A percentile compares a stretch with the other conserved stretches of the same genome.
phyloP scores from a whole-genome alignment of 2,797 vertebrate species.

The Rhincodon typus region DNA sequence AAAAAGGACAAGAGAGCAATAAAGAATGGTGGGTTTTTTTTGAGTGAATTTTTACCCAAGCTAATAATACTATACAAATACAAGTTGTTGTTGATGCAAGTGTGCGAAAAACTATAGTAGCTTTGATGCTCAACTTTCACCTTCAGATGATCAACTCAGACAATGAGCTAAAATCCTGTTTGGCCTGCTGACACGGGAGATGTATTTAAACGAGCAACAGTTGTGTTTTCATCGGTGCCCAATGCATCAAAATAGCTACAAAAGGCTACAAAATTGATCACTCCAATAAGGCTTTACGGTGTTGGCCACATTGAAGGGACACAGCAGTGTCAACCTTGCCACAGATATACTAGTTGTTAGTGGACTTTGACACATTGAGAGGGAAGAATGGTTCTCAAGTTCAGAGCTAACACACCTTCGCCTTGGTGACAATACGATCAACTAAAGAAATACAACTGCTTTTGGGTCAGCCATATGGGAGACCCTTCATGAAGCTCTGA shows the following conservation, averaged over 20 bases:
- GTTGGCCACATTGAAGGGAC: background rate
- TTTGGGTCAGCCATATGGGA: background rate
- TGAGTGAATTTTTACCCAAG: background rate
- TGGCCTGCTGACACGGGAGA: background rate
- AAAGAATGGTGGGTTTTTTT: too few species aligned
- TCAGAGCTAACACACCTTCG: background rate
- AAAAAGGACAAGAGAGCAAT: too few species aligned
- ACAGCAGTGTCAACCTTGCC: background rate
- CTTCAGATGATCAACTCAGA: background rate
- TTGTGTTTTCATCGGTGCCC: too few species aligned
- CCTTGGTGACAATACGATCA: background rate
- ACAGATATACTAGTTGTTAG: background rate
- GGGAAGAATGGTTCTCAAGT: background rate
- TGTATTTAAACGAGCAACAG: background rate
- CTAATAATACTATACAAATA: background rate
- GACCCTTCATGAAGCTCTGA: background rate
- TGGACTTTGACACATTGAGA: background rate
- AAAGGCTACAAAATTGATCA: background rate
- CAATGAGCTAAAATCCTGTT: background rate
- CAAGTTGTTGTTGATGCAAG: too few species aligned
- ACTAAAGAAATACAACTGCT: background rate
- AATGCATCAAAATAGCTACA: background rate
- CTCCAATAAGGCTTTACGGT: background rate
- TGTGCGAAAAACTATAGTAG: background rate
- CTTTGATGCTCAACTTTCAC: background rate